Conservation (phyloP, 92 coral and sea anemone genomes). For the Palythoa grandiflora region DNA sequence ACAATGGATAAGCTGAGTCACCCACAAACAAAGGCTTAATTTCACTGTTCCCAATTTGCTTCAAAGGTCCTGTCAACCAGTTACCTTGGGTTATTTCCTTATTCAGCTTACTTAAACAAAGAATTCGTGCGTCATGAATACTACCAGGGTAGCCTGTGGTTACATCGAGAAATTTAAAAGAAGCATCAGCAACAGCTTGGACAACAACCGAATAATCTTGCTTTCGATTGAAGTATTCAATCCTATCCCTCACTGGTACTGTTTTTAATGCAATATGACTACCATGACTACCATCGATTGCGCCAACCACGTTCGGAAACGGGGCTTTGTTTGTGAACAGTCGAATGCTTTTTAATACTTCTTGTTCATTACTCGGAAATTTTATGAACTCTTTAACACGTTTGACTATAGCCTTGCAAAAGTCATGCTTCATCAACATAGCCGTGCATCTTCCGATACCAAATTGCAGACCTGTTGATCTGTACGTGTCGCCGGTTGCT, state of each 20-base stretch:
- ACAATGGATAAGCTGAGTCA: slow-evolving; percentile 53
- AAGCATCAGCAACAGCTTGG: slow-evolving; percentile 49
- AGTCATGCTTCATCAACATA: too few species aligned
- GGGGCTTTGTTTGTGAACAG: too few species aligned
- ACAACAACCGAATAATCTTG: not conserved
- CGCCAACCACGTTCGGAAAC: not conserved
- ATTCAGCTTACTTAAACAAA: slow-evolving; percentile 53
- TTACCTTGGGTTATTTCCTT: slow-evolving; percentile 48
- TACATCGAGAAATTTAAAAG: slow-evolving; percentile 53
- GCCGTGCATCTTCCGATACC: too few species aligned
- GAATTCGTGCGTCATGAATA: slow-evolving; percentile 57
- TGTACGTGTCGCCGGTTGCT: too few species aligned
- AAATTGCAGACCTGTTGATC: too few species aligned
- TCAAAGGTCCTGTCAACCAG: slow-evolving; percentile 45
- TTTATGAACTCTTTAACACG: too few species aligned
- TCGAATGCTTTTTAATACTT: too few species aligned
- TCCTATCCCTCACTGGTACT: too few species aligned
- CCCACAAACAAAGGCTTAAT: slow-evolving; percentile 39
- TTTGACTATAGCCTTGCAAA: too few species aligned
- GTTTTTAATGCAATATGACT: too few species aligned
- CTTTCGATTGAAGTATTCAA: too few species aligned
- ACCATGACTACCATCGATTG: not conserved
- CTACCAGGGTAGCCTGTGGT: slow-evolving; percentile 62
- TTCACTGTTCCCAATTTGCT: slow-evolving; percentile 18
- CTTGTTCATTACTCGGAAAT: too few species aligned